Conservation (phyloP, 2,888 invertebrate species). For the Amblyteles armatorius region DNA sequence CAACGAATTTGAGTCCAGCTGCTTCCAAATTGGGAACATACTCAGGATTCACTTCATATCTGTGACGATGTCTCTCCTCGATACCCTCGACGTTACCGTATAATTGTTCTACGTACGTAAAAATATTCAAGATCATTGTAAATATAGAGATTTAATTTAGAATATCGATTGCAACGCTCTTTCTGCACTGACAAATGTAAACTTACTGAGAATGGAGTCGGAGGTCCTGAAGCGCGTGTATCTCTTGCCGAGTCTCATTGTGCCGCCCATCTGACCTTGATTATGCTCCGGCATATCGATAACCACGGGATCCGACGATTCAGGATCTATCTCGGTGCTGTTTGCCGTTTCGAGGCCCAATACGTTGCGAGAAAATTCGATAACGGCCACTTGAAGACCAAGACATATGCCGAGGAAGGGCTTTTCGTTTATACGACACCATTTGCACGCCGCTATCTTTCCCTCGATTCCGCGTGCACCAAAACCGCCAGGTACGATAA, state of each 20-base stretch:
- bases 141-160: conserved; percentile 13
- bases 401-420: conserved; percentile 98
- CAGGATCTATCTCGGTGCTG: conserved; percentile 93
- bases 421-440: conserved; percentile 95
- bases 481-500: conserved; percentile 99
- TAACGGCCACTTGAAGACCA: conserved; percentile 98
- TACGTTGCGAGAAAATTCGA: conserved; percentile 97
- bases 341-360: conserved; percentile 92
- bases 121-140: conserved; percentile 23
- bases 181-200: not conserved
- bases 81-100: conserved; percentile 92
- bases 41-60: conserved; percentile 98
- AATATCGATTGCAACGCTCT: conserved; percentile 4
- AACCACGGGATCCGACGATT: conserved; percentile 92
- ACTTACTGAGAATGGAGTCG: conserved; percentile 88
- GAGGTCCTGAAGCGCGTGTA: conserved; percentile 91
- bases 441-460: conserved; percentile 96
- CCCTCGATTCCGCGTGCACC: conserved; percentile 98
- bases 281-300: conserved; percentile 99
- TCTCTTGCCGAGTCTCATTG: conserved; percentile 98
- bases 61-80: conserved; percentile 98
- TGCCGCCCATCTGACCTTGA: conserved; percentile 96
- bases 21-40: conserved; percentile 92
- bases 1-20: conserved; percentile 95
- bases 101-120: conserved; percentile 87